Evolutionary conservation across 2,113 vertebrate genomes (phyloP).

Genomic region (Chaetura pelagica): DNA sequence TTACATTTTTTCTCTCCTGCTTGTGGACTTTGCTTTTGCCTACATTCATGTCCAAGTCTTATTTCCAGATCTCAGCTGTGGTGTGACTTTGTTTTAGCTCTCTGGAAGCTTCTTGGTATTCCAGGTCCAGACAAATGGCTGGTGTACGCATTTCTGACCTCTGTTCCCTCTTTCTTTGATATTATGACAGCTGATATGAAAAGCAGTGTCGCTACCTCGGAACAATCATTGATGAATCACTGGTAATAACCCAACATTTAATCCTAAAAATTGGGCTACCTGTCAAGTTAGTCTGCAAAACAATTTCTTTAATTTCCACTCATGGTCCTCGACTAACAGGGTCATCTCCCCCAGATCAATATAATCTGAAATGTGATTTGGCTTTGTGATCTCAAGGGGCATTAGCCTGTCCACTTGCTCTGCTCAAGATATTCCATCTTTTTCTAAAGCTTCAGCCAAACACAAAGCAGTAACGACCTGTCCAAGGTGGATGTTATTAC

Average conservation of each 20-base stretch:
- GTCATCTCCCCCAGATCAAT: conserved; percentile 34
- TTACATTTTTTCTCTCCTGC: background rate
- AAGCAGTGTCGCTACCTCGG: background rate
- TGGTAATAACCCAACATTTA: conserved; percentile 39
- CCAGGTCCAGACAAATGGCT: background rate
- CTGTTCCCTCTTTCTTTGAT: background rate
- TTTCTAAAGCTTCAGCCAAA: background rate
- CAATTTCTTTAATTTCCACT: conserved; percentile 53
- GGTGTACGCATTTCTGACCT: background rate
- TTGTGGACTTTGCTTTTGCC: background rate
- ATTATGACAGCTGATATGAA: conserved; percentile 19
- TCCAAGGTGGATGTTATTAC: background rate
- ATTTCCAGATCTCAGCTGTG: background rate
- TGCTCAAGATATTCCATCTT: conserved; percentile 19
- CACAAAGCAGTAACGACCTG: background rate
- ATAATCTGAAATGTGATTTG: conserved; percentile 43
- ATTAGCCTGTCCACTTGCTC: background rate
- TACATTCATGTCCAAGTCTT: background rate
- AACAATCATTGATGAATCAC: conserved; percentile 40
- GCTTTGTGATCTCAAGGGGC: conserved; percentile 16
- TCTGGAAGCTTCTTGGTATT: background rate
- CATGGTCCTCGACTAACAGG: conserved; percentile 14
- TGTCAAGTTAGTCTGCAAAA: conserved; percentile 40
- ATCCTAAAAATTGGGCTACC: conserved; percentile 35
- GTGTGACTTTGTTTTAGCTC: background rate